These are phyloP conservation scores for Atherinomorus stipes DNA, from an alignment of 2,113 vertebrate genomes.

Conservation along the genomic window DNA sequence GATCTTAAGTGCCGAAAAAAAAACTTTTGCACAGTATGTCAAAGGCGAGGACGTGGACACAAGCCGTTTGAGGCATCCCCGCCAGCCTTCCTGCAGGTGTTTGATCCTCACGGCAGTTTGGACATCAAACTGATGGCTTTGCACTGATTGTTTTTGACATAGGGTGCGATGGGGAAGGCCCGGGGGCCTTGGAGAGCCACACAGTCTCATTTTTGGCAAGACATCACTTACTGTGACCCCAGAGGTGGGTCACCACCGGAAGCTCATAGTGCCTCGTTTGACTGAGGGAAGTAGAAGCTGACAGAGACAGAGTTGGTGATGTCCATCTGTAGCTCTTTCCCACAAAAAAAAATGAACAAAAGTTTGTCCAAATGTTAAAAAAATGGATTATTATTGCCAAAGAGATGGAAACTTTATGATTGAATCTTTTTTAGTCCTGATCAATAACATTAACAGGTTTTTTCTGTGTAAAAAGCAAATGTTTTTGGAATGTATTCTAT, in stretches of 20 bases:
- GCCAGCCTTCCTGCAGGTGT: slow-evolving; percentile 71
- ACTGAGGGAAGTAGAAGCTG: slow-evolving; percentile 41
- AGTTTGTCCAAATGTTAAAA: not conserved
- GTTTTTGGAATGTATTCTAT: no score
- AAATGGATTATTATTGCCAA: no score
- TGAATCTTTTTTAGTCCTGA: no score
- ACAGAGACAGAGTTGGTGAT: slow-evolving; percentile 22
- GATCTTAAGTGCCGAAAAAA: not conserved
- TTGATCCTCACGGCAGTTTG: slow-evolving; percentile 29
- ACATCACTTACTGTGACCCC: slow-evolving; percentile 68
- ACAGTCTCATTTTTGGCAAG: slow-evolving; percentile 51
- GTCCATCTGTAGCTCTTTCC: not conserved
- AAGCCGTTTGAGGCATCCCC: slow-evolving; percentile 49
- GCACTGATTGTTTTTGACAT: slow-evolving; percentile 66
- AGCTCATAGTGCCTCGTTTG: slow-evolving; percentile 48
- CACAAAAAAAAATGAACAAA: not conserved
- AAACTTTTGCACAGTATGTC: slow-evolving; percentile 16
- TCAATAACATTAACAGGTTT: no score
- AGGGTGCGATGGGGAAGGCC: slow-evolving; percentile 44
- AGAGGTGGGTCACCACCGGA: slow-evolving; percentile 33
- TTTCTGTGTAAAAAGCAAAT: no score
- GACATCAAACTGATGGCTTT: slow-evolving; percentile 42
- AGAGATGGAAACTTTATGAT: no score
- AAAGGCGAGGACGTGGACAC: slow-evolving; percentile 30
- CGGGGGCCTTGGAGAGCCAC: slow-evolving; percentile 42